Conservation (phyloP, 2,888 invertebrate genomes). For the Sphecodes monilicornis region DNA sequence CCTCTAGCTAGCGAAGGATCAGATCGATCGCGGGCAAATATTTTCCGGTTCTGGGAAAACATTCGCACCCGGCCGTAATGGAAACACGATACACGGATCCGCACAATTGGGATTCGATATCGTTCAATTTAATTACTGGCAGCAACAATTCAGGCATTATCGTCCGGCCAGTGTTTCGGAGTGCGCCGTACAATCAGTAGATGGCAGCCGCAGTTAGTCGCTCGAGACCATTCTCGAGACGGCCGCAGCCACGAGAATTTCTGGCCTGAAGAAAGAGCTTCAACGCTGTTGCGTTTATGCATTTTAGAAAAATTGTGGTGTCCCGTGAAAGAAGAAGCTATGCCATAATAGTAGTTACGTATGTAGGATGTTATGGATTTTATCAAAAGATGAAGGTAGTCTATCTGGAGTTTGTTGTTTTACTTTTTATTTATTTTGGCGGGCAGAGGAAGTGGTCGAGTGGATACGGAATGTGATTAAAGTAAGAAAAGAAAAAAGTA, state of each 20-base stretch:
- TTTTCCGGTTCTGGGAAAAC: neutral
- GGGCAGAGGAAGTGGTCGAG: too few relatives aligned
- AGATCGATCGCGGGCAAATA: neutral
- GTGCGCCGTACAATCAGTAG: conserved; percentile 52
- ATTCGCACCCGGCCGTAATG: neutral
- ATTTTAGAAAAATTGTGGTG: neutral
- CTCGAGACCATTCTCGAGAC: neutral
- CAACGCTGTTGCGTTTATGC: neutral
- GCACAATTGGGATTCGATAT: neutral
- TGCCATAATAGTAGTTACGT: neutral
- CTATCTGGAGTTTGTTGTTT: too few relatives aligned
- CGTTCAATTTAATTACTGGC: conserved; percentile 38
- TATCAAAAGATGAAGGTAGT: too few relatives aligned
- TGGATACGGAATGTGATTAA: too few relatives aligned
- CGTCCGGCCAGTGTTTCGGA: conserved; percentile 32
- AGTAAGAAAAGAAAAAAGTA: too few relatives aligned
- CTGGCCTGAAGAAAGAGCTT: neutral
- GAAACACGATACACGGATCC: neutral
- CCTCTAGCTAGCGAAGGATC: neutral
- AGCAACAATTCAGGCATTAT: conserved; percentile 48
- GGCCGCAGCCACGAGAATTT: neutral
- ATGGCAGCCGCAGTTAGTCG: conserved; percentile 56
- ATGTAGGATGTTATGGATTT: neutral
- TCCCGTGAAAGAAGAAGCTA: neutral
- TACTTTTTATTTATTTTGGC: too few relatives aligned